Evolutionary conservation across 2,888 invertebrate species (phyloP), one percentile per base, ranked within the genome.

Genomic region (Melieria crassipennis): DNA sequence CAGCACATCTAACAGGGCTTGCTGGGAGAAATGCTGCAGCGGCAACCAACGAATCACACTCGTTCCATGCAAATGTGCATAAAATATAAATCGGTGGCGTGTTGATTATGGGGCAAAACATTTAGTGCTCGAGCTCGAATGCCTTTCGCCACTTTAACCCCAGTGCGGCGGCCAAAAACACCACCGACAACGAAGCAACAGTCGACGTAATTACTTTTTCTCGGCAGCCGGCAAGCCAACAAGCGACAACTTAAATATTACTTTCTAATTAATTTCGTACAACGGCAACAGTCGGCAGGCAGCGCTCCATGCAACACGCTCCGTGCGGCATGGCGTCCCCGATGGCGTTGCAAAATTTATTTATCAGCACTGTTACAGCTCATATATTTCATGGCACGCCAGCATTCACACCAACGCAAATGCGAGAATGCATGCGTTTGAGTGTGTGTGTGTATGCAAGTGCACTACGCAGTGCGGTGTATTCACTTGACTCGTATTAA

Each of bases 191-290:
- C n/a, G 6, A 58, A 5, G 6, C 4, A 42, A 11, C 4, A 13
- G 16, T 52, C 52, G 43, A 42, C 9, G 48, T 48, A 55, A 55
- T 13, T 46, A 30, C 30, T 16, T 6, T 2, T 43, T 50, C 13
- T 50, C 43, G 60, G 52, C 58, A 45, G 67, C 50, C 48, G 13
- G 30, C 5, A 47, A 58, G 47, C 30, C 58, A 67, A 67, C 47
- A 67, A 60, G 46, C 50, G 52, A 67, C 50, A 50, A 30, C 45
- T 67, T 58, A 45, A 52, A 52, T 60, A 67, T 67, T 45, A 50
- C 47, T 60, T 60, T 67, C 43, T 67, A 67, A 67, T 67, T 67
- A 67, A 67, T 52, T 60, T 67, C 11, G 58, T 43, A 43, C 42
- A 10, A 60, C 50, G 67, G 7, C 43, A 48, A 30, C 30, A 61